phyloP scores from a whole-genome alignment of 1,140 invertebrate species.

The Scaptomyza montana region DNA sequence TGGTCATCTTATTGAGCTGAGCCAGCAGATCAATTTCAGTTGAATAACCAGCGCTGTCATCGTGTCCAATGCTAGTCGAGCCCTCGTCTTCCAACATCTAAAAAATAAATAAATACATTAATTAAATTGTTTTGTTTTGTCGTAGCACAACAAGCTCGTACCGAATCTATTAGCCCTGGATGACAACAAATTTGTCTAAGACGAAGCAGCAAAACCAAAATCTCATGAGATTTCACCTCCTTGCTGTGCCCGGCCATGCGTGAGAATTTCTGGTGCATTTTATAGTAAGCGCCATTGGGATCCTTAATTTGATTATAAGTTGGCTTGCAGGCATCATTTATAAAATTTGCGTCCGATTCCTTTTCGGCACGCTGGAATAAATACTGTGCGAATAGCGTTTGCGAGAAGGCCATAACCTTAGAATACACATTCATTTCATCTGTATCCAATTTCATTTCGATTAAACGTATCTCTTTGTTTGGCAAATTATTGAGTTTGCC shows the following conservation, averaged over 20 bases:
- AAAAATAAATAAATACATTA: not conserved
- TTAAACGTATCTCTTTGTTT: conserved; percentile 85
- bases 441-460: conserved; percentile 86
- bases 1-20: conserved; percentile 86
- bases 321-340: conserved; percentile 53
- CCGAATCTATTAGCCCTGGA: conserved; percentile 88
- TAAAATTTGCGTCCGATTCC: conserved; percentile 83
- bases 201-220: conserved; percentile 92
- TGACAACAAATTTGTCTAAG: conserved; percentile 95
- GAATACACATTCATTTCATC: conserved; percentile 92
- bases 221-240: conserved; percentile 89
- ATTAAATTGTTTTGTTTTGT: not conserved
- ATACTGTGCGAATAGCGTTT: conserved; percentile 90
- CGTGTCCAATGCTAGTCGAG: conserved; percentile 79
- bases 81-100: conserved; percentile 86
- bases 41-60: conserved; percentile 78
- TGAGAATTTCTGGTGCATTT: conserved; percentile 87
- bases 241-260: conserved; percentile 85
- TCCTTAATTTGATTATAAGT: conserved; percentile 76
- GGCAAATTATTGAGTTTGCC: conserved; percentile 87
- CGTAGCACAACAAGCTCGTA: conserved; percentile 11
- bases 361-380: conserved; percentile 90
- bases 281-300: conserved; percentile 84
- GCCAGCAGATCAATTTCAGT: conserved; percentile 86
- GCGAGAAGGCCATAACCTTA: conserved; percentile 89